Base-by-base conservation (phyloP, 2,888 invertebrate species). In the Diaphora mendica region DNA sequence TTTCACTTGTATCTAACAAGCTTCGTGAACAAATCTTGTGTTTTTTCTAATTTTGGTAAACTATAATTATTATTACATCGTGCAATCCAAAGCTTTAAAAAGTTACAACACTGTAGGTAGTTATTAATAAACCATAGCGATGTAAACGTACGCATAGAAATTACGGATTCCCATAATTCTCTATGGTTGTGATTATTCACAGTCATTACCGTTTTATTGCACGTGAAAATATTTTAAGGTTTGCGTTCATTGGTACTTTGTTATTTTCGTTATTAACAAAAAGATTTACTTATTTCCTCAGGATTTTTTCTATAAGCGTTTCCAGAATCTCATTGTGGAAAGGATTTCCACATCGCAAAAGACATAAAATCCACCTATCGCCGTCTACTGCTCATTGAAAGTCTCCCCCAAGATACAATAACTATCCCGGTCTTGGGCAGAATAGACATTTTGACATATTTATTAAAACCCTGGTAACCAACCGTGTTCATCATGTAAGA, bases 81-180 rank as follows among this genome's bases (percentile, higher is more conserved):
- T 51, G 51, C 8, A 51, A 51, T 51, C 23, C 17, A 23, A 67
- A 67, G 30, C 15, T 17, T 26, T 62, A 62, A 62, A 59, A 26
- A 59, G 15, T 62, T 62, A 62, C 30, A 30, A 62, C 30, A 26
- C 66, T 44, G 7, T 39, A 2, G 39, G 35, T 26, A 59, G 26
- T 23, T 17, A 44, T 66, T 71, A 83, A 82, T n/a, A 68, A 66
- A 70, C 80, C 84, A 20, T 82, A 74, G 77, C 74, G 69, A 69
- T 20, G 55, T 17, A 7, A 68, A 73, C 71, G 66, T 44, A 70
- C 74, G 42, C 64, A 71, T 73, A 68, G 64, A 78, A 70, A 77
- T 75, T 44, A 35, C 26, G 35, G 65, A 66, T 70, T 78, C 80
- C 78, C 82, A 84, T 78, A 83, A 74, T 55, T 77, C 62, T 67